Evolutionary conservation across 1,140 invertebrate genomes (phyloP), one percentile per base, ranked within the genome.

Genomic region (Zaprionus lachaisei): DNA sequence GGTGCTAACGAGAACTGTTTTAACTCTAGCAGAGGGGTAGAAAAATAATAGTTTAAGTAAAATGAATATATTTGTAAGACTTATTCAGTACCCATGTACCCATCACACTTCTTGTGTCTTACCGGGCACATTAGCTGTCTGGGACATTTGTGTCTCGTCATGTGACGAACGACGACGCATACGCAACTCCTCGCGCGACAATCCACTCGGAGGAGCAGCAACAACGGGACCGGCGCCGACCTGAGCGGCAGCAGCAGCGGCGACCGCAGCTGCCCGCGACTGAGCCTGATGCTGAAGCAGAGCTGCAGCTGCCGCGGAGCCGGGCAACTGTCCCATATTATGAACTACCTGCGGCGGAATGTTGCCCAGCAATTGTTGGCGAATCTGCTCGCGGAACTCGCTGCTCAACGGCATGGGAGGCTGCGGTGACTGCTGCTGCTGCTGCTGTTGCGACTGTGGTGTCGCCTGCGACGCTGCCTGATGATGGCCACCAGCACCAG

Each of bases 131-230:
- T 57, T 60, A 0, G 72, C 60, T 20, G 68, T 79, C 34, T 93
- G 92, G 17, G 91, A 74, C 31, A 93, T 76, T 74, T 93, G 92
- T 0, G 92, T 93, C 66, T 93, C 92, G 61, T 93, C 92, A 44
- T 93, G 92, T 20, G 92, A 93, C 2, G 92, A 93, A 24, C 92
- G 83, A 9, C 92, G 81, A 0, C 92, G 82, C 81, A 93, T 91
- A 15, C 92, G 83, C 56, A 93, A 56, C 81, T 93, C 92, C 56
- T 93, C 92, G 11, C 92, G 79, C 12, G 91, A 89, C 41, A 93
- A 47, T 22, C 74, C 87, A 2, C 24, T 74, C 11, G 20, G 15
- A 62, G 20, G 12, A 56, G 49, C 24, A 64, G 60, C 62, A 12
- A 76, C 77, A 17, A 76, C 79, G n/a, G 81, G 83, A n/a, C 82